These are phyloP conservation scores for Cheilosia pagana DNA, from an alignment of 2,888 invertebrate species.

Conservation along the genomic window DNA sequence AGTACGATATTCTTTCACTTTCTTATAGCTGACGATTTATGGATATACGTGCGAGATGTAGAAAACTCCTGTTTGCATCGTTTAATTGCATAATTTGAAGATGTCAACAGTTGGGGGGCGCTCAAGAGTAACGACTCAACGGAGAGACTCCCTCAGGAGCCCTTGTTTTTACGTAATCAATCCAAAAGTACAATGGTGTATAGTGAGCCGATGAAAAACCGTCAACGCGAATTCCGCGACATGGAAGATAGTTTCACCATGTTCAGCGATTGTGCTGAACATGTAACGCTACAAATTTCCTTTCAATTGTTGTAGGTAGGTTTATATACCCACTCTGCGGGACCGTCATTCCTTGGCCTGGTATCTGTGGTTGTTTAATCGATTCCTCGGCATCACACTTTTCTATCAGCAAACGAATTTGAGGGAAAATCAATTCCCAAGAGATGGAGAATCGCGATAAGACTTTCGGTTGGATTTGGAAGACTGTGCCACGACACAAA, in stretches of 20 bases:
- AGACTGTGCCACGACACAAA: constrained; percentile 32
- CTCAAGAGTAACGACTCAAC: background rate
- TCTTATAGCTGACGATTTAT: constrained; percentile 55
- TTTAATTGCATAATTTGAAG: constrained; percentile 60
- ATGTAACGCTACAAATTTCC: constrained; percentile 73
- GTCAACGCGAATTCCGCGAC: constrained; percentile 51
- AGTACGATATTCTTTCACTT: constrained; percentile 28
- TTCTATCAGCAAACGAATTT: constrained; percentile 69
- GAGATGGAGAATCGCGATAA: constrained; percentile 67
- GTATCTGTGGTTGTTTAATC: constrained; percentile 60
- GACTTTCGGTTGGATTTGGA: background rate
- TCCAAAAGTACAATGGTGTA: constrained; percentile 43
- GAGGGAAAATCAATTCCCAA: constrained; percentile 71
- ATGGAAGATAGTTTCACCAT: constrained; percentile 68
- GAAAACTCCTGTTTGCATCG: constrained; percentile 39
- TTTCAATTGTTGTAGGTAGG: constrained; percentile 71
- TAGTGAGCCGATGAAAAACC: background rate
- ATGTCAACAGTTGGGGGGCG: too few relatives aligned
- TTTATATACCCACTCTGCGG: background rate
- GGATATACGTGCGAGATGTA: background rate
- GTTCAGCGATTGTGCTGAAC: constrained; percentile 63
- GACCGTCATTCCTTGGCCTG: constrained; percentile 24
- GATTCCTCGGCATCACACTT: constrained; percentile 65
- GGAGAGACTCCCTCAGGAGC: constrained; percentile 48
- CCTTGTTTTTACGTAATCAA: constrained; percentile 60